Evolutionary conservation across 2,113 vertebrate genomes (phyloP), one percentile per base, ranked within the genome.

Genomic region (Hippocampus guttulatus): DNA sequence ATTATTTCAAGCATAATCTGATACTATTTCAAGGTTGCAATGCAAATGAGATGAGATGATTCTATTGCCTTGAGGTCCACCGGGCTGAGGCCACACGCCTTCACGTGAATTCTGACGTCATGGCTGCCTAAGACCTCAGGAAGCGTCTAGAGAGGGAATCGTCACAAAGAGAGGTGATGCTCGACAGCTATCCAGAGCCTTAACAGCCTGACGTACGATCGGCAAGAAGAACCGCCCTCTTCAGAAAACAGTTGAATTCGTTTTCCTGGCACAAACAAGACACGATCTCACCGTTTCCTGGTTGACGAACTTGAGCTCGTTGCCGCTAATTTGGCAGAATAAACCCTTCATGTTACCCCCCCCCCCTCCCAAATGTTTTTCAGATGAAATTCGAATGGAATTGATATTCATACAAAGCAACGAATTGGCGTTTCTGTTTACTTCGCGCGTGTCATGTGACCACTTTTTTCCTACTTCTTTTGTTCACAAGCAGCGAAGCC

Each of bases 1-100:
- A 65, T 14, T 27, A 47, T 8, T 25, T 18, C 23, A 25, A 47
- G 25, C 58, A 61, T 61, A 3, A 27, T 33, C 25, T 25, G n/a
- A 57, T 25, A 23, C 21, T 21, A 4, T 60, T 60, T 7, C 12
- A 58, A 58, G 57, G 25, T 16, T 18, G 16, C 40, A 20, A 15
- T 20, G 15, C 14, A 61, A 7, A 61, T 61, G 3, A 57, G 9
- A 10, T 61, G 3, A 57, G 9, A 10, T 10, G 21, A 2, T 33
- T 38, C 33, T 23, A 15, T 57, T 93, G 98, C 96, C 94, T 96
- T 88, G n/a, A 91, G 85, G 80, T 98, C 94, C 85, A 98, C 82
- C 6, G 91, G 85, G 89, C 94, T 96, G 27, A 99, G 92, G 6
- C 95, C 95, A 91, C 97, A 99, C 8, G 93, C 95, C 88, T 95